phyloP scores from a whole-genome alignment of 2,888 invertebrate genomes.

The Scaptomyza caliginosa region DNA sequence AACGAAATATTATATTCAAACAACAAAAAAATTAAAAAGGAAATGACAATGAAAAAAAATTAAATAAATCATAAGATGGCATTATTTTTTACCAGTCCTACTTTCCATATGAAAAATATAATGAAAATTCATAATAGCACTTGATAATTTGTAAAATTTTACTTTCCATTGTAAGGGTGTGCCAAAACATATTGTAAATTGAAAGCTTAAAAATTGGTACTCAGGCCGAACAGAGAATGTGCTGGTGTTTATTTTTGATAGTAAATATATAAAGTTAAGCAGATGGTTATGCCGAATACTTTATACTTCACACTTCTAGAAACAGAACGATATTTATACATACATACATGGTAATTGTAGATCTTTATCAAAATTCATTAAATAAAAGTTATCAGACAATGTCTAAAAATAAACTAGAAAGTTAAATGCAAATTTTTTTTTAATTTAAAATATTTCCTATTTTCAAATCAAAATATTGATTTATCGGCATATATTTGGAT shows the following conservation, averaged over 20 bases:
- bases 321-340: background rate
- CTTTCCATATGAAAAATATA: background rate
- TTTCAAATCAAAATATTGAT: too few species aligned
- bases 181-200: background rate
- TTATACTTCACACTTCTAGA: background rate
- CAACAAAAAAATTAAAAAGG: too few species aligned
- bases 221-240: background rate
- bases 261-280: background rate
- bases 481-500: too few species aligned
- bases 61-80: too few species aligned
- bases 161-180: background rate
- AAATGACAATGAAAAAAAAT: too few species aligned
- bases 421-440: background rate
- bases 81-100: too few species aligned
- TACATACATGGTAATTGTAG: background rate
- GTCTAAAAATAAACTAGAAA: background rate
- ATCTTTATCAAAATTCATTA: background rate
- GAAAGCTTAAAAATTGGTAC: background rate
- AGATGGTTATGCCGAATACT: background rate
- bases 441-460: too few species aligned
- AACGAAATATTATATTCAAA: too few species aligned
- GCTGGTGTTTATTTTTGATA: slow-evolving; percentile 1
- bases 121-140: background rate
- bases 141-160: background rate
- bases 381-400: background rate